Percentiles rank a stretch among this genome's conserved stretches.
These are phyloP conservation scores for Chaetophractus vellerosus DNA, from an alignment of 2,797 vertebrate species.

Conservation along the genomic window DNA sequence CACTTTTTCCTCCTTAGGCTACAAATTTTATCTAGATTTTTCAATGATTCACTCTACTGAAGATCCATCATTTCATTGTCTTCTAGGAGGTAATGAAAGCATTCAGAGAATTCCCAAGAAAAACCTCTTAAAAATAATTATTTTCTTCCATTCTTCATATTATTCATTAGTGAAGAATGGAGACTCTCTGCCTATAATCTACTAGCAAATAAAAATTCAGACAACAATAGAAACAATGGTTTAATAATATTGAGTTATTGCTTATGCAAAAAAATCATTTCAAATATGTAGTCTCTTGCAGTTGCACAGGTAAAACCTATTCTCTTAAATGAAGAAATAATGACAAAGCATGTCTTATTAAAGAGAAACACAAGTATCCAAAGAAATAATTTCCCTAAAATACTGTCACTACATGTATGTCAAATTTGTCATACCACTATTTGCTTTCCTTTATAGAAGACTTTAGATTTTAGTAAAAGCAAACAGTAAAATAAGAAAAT, in stretches of 20 bases:
- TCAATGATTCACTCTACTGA: not conserved
- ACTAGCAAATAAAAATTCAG: not conserved
- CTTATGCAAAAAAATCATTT: not conserved
- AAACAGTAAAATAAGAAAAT: not conserved
- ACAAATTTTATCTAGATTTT: not conserved
- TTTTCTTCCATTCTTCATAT: not conserved
- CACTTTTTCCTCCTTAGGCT: not conserved
- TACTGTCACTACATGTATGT: not conserved
- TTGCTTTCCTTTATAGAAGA: not conserved
- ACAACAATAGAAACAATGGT: not conserved
- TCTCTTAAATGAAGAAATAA: not conserved
- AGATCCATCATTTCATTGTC: not conserved
- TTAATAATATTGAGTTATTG: not conserved
- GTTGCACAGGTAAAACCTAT: not conserved
- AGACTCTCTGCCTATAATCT: not conserved
- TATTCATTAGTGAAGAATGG: not conserved
- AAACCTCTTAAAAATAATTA: not conserved
- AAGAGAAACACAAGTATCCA: not conserved
- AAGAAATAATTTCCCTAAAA: not conserved
- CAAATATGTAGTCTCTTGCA: not conserved
- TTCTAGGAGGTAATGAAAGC: slow-evolving; percentile 15
- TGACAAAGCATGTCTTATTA: not conserved
- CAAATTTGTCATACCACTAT: not conserved
- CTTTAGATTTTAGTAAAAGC: not conserved
- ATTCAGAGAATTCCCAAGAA: not conserved